Base-by-base conservation (phyloP, 2,797 vertebrate genomes). In the Falco biarmicus region DNA sequence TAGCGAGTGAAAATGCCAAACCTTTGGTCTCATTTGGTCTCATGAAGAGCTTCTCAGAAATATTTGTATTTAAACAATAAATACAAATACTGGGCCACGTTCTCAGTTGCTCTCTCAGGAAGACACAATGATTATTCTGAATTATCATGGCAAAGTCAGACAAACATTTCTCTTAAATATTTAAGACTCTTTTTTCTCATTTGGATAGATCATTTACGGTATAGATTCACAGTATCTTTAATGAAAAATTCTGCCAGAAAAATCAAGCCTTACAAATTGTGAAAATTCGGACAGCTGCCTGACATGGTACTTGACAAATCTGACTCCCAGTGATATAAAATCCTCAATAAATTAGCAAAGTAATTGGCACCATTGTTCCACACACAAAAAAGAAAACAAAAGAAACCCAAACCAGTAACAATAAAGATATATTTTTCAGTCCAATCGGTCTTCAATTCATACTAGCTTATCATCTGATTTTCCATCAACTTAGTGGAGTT, bases 1-100 rank as follows among this genome's bases (percentile, higher is more conserved):
- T 92, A 97, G 96, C 41, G 11, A 93, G 54, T 29, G 12, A 45
- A 92, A 91, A 89, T 34, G 61, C 24, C 71, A 81, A 80, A 39
- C 29, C 39, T 70, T 73, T 83, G 45, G 32, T 65, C 31, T 84
- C 41, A 53, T 60, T 65, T 80, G 64, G 32, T 78, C 80, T 76
- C 61, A 64, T 26, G 3, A 69, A 54, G 2, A 66, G 69, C 28
- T 87, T 69, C 79, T 84, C 47, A 76, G 34, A 91, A 93, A 81
- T 70, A 81, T 25, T 73, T 76, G 34, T 74, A 54, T 66, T 65
- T 70, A 70, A 94, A 66, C 29, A 85, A 63, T n/a, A 78, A 84
- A 82, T 68, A 19, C 32, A 92, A 95, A 89, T 32, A 85, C 5
- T 24, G 31, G 60, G 29, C 19, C 48, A 70, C 15, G 15, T 8